phyloP scores from a whole-genome alignment of 2,113 vertebrate genomes.

The Grallaria varia region DNA sequence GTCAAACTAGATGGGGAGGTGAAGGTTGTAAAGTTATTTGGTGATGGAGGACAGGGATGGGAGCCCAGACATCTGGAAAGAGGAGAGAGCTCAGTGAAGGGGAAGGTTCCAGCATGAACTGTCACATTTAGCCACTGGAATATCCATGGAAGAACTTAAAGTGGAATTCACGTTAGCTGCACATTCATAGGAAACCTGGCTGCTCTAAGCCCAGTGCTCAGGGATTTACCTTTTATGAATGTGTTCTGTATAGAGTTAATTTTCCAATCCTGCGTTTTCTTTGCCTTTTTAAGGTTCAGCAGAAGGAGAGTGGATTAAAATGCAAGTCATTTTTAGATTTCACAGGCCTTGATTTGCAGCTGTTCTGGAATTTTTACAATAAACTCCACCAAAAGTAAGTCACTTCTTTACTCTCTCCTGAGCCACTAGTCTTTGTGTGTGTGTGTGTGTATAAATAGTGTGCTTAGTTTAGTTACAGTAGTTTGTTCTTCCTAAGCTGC shows the following conservation, averaged over 20 bases:
- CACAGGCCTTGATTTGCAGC: constrained; percentile 82
- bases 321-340: constrained; percentile 91
- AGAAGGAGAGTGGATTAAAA: constrained; percentile 87
- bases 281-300: constrained; percentile 71
- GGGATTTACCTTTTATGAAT: not conserved
- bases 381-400: constrained; percentile 91
- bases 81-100: not conserved
- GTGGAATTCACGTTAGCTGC: not conserved
- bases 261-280: constrained; percentile 6
- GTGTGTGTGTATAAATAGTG: not conserved
- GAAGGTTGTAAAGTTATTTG: not conserved
- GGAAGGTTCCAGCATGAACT: not conserved
- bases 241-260: not conserved
- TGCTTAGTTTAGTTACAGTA: not conserved
- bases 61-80: not conserved
- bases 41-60: not conserved
- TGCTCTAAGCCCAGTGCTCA: not conserved
- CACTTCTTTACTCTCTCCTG: constrained; percentile 35
- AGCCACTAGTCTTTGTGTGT: not conserved
- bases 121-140: not conserved
- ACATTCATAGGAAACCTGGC: not conserved
- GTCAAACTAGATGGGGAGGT: not conserved
- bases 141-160: not conserved
- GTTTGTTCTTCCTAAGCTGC: not conserved
- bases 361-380: constrained; percentile 94